phyloP scores from a whole-genome alignment of 2,888 invertebrate genomes.

The Drosophila suboccidentalis region DNA sequence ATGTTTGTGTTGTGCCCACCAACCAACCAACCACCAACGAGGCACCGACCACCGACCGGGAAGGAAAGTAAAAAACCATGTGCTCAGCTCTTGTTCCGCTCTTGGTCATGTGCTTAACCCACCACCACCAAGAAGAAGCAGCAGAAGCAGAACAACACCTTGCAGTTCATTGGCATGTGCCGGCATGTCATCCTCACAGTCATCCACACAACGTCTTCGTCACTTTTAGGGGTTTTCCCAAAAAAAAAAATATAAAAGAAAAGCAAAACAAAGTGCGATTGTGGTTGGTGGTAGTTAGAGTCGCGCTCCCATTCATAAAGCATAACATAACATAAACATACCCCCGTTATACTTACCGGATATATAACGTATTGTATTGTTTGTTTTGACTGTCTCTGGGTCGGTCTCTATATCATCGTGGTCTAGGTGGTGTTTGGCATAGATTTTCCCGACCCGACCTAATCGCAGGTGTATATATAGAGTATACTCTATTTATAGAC shows the following conservation, averaged over 20 bases:
- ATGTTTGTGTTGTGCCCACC: slow-evolving; percentile 26
- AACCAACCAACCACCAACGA: slow-evolving; percentile 47
- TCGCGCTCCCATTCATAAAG: slow-evolving; percentile 77
- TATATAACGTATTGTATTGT: slow-evolving; percentile 46
- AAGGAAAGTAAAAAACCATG: slow-evolving; percentile 39
- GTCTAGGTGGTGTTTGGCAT: slow-evolving; percentile 60
- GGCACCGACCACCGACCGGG: slow-evolving; percentile 30
- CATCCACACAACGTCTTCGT: slow-evolving; percentile 76
- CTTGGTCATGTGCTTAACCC: slow-evolving; percentile 71
- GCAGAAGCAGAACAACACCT: slow-evolving; percentile 32
- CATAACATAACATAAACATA: slow-evolving; percentile 70
- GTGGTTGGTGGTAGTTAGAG: slow-evolving; percentile 75
- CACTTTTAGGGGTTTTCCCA: slow-evolving; percentile 79
- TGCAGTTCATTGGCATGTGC: slow-evolving; percentile 74
- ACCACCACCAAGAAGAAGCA: slow-evolving; percentile 44
- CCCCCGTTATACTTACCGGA: slow-evolving; percentile 58
- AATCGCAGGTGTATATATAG: slow-evolving; percentile 53
- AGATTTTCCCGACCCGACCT: slow-evolving; percentile 60
- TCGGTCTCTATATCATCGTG: slow-evolving; percentile 7
- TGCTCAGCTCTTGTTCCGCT: slow-evolving; percentile 50
- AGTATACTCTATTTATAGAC: slow-evolving; percentile 38
- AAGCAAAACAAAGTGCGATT: slow-evolving; percentile 73
- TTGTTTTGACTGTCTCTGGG: slow-evolving; percentile 41
- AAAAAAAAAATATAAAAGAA: slow-evolving; percentile 46
- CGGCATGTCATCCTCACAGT: slow-evolving; percentile 74